A percentile compares a stretch with the other conserved stretches of the same genome.
These are phyloP conservation scores for Listrodromus nycthemerus DNA, from an alignment of 2,888 invertebrate species.

Conservation along the genomic window DNA sequence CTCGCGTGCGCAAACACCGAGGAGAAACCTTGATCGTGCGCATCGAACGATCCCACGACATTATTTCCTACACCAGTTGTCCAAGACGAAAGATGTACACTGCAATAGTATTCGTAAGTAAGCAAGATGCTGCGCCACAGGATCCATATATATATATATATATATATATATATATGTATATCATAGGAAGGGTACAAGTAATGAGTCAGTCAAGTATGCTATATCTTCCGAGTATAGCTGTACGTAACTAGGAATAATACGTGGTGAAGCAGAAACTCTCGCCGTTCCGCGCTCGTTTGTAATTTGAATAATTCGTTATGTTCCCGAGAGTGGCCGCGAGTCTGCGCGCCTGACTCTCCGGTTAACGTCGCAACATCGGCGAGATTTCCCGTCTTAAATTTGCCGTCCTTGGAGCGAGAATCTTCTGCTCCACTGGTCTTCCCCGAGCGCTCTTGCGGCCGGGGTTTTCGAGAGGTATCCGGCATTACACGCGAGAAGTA, in stretches of 20 bases:
- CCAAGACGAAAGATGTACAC: slow-evolving; percentile 57
- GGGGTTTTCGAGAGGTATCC: neutral
- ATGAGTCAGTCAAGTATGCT: slow-evolving; percentile 20
- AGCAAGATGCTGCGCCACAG: slow-evolving; percentile 12
- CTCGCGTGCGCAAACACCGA: slow-evolving; percentile 45
- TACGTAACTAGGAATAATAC: slow-evolving; percentile 72
- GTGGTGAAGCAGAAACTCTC: slow-evolving; percentile 68
- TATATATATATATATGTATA: neutral
- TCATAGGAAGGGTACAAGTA: slow-evolving; percentile 19
- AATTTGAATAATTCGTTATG: slow-evolving; percentile 77
- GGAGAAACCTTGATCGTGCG: slow-evolving; percentile 75
- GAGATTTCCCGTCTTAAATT: slow-evolving; percentile 58
- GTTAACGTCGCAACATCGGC: slow-evolving; percentile 1
- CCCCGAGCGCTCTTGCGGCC: slow-evolving; percentile 13
- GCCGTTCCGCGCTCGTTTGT: slow-evolving; percentile 60
- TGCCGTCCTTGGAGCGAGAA: slow-evolving; percentile 62
- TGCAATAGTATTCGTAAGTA: slow-evolving; percentile 31
- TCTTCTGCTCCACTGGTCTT: slow-evolving; percentile 60
- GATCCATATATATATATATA: neutral
- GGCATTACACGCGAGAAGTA: slow-evolving; percentile 18
- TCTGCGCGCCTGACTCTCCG: slow-evolving; percentile 22
- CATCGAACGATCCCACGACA: slow-evolving; percentile 76
- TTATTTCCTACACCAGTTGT: slow-evolving; percentile 74
- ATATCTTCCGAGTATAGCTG: slow-evolving; percentile 39
- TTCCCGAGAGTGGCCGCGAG: slow-evolving; percentile 48